Percentiles rank a stretch among this genome's conserved stretches.
phyloP scores from a whole-genome alignment of 2,113 vertebrate species.

The Notothenia coriiceps region DNA sequence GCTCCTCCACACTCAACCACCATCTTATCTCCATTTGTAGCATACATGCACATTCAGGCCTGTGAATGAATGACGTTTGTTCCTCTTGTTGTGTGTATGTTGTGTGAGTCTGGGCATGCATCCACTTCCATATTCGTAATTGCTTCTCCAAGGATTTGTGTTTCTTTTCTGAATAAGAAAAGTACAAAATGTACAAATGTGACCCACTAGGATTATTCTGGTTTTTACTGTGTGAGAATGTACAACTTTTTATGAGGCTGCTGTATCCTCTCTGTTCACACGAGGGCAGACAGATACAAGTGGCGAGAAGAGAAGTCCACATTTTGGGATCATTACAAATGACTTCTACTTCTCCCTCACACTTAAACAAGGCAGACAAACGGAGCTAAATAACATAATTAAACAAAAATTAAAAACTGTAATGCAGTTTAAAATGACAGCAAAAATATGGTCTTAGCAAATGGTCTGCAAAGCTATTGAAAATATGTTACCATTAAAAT shows the following conservation, averaged over 20 bases:
- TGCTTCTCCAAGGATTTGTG: not conserved
- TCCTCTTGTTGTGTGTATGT: not conserved
- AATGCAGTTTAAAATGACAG: too few species aligned
- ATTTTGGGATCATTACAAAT: not conserved
- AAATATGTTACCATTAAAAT: too few species aligned
- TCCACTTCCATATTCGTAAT: not conserved
- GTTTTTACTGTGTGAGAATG: not conserved
- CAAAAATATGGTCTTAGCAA: too few species aligned
- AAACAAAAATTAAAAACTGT: too few species aligned
- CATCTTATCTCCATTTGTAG: constrained; percentile 33
- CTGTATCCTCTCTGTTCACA: constrained; percentile 42
- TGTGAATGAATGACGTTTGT: constrained; percentile 12
- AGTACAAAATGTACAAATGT: not conserved
- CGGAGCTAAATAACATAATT: not conserved
- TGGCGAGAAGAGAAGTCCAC: not conserved
- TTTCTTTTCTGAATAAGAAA: not conserved
- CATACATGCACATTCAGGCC: not conserved
- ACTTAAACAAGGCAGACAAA: not conserved
- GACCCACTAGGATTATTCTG: not conserved
- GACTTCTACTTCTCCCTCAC: not conserved
- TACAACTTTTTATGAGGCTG: not conserved
- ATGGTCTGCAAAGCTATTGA: too few species aligned
- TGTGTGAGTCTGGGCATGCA: not conserved
- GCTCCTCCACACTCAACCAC: constrained; percentile 60
- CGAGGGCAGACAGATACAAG: constrained; percentile 61